A percentile compares a stretch with the other conserved stretches of the same genome.
phyloP scores from a whole-genome alignment of 2,888 invertebrate species.

The Ferdinandea cuprea region DNA sequence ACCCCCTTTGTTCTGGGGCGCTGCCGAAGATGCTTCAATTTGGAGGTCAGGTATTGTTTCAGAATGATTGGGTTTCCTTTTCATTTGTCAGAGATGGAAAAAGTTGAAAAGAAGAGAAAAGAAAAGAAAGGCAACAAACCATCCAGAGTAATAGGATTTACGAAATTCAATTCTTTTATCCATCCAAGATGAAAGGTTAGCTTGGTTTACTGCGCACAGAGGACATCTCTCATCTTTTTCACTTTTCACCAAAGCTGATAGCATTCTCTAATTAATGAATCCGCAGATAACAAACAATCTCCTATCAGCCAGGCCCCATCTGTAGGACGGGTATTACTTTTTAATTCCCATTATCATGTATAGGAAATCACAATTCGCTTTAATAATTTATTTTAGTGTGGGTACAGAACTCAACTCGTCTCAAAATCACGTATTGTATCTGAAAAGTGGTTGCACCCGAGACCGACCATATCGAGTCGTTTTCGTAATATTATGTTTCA shows the following conservation, averaged over 20 bases:
- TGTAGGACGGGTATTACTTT: conserved; percentile 1
- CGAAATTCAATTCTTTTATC: conserved; percentile 24
- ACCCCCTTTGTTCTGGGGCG: conserved; percentile 17
- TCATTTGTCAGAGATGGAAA: not conserved
- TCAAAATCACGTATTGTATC: conserved; percentile 37
- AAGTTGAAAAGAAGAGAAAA: not conserved
- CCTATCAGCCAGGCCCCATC: not conserved
- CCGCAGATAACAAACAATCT: not conserved
- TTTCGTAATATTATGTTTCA: conserved; percentile 30
- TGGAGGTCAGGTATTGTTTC: conserved; percentile 37
- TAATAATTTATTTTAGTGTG: conserved; percentile 32
- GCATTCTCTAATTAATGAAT: not conserved
- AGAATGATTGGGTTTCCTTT: conserved; percentile 29
- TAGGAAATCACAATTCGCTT: conserved; percentile 33
- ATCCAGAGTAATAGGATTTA: conserved; percentile 22
- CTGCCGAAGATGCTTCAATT: conserved; percentile 6
- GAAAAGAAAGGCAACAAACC: too few species aligned
- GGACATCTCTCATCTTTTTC: not conserved
- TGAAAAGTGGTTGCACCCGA: conserved; percentile 20
- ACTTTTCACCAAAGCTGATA: not conserved
- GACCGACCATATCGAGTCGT: not conserved
- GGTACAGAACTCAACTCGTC: conserved; percentile 12
- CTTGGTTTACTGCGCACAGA: not conserved
- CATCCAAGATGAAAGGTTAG: not conserved
- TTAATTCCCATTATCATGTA: conserved; percentile 23